Percentiles rank a stretch among this genome's conserved stretches.
phyloP scores from a whole-genome alignment of 1,140 invertebrate species.

The Eupristina koningsbergeri region DNA sequence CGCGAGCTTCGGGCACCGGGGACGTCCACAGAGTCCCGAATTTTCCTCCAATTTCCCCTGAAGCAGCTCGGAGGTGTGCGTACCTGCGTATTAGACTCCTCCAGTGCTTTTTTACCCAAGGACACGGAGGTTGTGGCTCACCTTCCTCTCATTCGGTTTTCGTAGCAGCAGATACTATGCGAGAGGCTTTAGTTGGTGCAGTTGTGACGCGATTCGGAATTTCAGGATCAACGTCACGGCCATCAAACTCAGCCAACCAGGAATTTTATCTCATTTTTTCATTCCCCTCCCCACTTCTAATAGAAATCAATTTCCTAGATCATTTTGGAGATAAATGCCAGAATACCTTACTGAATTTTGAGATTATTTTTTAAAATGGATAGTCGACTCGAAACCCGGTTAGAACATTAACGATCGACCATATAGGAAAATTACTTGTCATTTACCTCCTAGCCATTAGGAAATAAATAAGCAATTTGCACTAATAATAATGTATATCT shows the following conservation, averaged over 20 bases:
- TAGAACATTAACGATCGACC: not conserved
- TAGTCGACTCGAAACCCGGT: not conserved
- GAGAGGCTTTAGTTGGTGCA: not conserved
- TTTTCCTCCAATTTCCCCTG: not conserved
- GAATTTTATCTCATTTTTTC: too few species aligned
- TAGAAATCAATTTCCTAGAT: too few species aligned
- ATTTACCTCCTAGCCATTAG: not conserved
- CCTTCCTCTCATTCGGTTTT: too few species aligned
- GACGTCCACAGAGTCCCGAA: slow-evolving; percentile 22
- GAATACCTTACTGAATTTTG: too few species aligned
- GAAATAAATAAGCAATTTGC: not conserved
- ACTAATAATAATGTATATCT: not conserved
- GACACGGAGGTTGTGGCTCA: not conserved
- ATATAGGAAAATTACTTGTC: not conserved
- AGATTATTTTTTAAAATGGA: too few species aligned
- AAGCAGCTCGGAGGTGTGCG: too few species aligned
- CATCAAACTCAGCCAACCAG: too few species aligned
- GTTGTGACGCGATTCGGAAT: not conserved
- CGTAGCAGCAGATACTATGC: too few species aligned
- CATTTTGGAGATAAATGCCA: too few species aligned
- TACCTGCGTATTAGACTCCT: not conserved
- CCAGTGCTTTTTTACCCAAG: not conserved
- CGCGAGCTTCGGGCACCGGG: slow-evolving; percentile 8
- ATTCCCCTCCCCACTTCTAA: too few species aligned
- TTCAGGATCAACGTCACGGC: not conserved